Evolutionary conservation across 2,797 vertebrate species (phyloP), one percentile per base, ranked within the genome.

Genomic region (Pangasius sanitwongsei): DNA sequence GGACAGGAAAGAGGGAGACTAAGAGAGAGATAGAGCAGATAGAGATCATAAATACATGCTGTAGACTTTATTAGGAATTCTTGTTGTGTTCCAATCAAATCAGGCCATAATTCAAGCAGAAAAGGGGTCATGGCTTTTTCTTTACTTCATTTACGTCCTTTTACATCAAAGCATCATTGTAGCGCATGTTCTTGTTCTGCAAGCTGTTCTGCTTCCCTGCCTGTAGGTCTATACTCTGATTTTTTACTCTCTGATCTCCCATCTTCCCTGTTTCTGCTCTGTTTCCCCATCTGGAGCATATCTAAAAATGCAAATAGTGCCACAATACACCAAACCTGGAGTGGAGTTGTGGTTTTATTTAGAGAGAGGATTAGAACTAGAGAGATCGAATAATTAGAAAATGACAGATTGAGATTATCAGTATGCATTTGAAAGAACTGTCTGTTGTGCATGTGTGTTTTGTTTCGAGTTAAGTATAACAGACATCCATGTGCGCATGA

Each of bases 201-300:
- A 7, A 78, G 28, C 87, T 78, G 50, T 48, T 85, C 50, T 83
- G 53, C 75, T 81, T 81, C 67, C 80, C 85, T 83, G 13, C 37
- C 34, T 90, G 67, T 70, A 34, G 80, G 41, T 90, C 23, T 70
- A 72, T 44, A 83, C 85, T 57, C 69, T 65, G 2, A 3, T 86
- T 48, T 48, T 83, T 65, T 65, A 53, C 85, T 87, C 63, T 89
- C 50, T 72, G 78, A 89, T 75, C 86, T 61, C 83, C 53, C 50
- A 53, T 83, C 81, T 69, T 75, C 80, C 63, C 85, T 7, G 74
- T 57, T 72, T 50, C 75, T 77, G 87, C 77, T 90, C 44, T 53
- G 91, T 89, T 41, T 50, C 91, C 89, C 93, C 91, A 94, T 94
- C 94, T 95, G 95, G 94, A 94, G 84, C 90, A 37, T 83, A 90